Evolutionary conservation across 2,888 invertebrate genomes (phyloP).

Genomic region (Corythucha ciliata): DNA sequence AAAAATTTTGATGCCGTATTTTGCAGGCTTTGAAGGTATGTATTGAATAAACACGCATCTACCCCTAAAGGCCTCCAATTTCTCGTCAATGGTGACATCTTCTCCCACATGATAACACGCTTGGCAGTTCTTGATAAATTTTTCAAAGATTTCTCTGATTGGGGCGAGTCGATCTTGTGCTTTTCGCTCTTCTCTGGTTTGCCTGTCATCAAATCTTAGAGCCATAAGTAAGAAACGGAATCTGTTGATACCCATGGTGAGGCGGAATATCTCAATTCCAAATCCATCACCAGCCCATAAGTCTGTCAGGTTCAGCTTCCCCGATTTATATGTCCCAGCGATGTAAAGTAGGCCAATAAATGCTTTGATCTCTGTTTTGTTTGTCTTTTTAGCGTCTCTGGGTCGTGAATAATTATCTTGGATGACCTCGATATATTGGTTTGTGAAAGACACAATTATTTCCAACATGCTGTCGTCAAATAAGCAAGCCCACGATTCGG

Average conservation of each 20-base stretch:
- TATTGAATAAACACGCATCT: conserved; percentile 35
- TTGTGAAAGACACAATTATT: conserved; percentile 34
- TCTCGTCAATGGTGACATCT: conserved; percentile 36
- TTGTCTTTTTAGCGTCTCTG: conserved; percentile 30
- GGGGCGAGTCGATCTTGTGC: conserved; percentile 33
- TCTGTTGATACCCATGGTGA: conserved; percentile 20
- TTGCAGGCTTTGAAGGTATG: conserved; percentile 37
- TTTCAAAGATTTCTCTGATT: conserved; percentile 36
- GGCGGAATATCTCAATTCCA: conserved; percentile 22
- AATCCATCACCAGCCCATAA: conserved; percentile 21
- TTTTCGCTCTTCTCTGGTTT: conserved; percentile 32
- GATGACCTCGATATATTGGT: conserved; percentile 33
- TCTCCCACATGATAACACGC: conserved; percentile 29
- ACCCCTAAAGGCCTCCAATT: conserved; percentile 36
- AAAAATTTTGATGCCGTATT: conserved; percentile 38
- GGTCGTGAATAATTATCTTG: conserved; percentile 29
- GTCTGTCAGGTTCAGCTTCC: conserved; percentile 28
- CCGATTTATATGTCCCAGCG: conserved; percentile 17
- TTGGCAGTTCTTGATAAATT: conserved; percentile 37
- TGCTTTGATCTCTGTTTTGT: conserved; percentile 31
- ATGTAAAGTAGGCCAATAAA: conserved; percentile 32
- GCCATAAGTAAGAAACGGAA: conserved; percentile 19
- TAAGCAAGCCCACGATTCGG: conserved; percentile 32
- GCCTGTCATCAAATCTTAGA: conserved; percentile 21
- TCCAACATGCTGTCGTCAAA: conserved; percentile 32